Evolutionary conservation across 2,113 vertebrate species (phyloP), one percentile per base, ranked within the genome.

Genomic region (Neofelis nebulosa): DNA sequence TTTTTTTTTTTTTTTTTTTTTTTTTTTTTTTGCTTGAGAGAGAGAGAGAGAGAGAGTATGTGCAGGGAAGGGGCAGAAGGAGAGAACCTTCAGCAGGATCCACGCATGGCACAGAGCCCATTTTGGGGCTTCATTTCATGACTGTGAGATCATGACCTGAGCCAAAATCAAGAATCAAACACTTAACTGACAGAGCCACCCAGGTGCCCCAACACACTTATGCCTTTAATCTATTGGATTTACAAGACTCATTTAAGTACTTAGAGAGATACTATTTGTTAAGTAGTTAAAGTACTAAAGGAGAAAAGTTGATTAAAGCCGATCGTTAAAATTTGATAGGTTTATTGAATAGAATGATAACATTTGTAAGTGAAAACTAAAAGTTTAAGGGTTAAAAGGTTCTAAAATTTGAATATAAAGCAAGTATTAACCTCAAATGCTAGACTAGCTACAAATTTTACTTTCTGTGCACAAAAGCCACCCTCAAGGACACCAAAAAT

Each of bases 331-430:
- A 65, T 69, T 14, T 66, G 27, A 71, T 36, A 78, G 45, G 38
- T 86, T 57, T 69, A 89, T 92, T 90, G 50, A 86, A 65, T 45
- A 89, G 0, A 63, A 71, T 89, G 25, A 45, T 74, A 65, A 65
- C 9, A 89, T 81, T 82, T 68, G 29, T 82, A 36, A 92, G 12
- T 86, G 29, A 89, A 97, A 85, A 96, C 50, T 86, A 71, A 94
- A 92, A 85, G 25, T 12, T 69, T 78, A 71, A 38, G 18, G 21
- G 74, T 81, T 76, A 80, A 92, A 71, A 92, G 29, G 7, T 89
- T 85, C 79, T 76, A 48, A 7, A 82, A 73, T 36, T 89, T 71
- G 1, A 81, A 48, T 57, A 94, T 94, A 76, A 89, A 89, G 12
- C 25, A 89, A 74, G 76, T n/a, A 45, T 50, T 95, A 85, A 74